phyloP scores from a whole-genome alignment of 2,888 invertebrate species.

The Neoaliturus tenellus region DNA sequence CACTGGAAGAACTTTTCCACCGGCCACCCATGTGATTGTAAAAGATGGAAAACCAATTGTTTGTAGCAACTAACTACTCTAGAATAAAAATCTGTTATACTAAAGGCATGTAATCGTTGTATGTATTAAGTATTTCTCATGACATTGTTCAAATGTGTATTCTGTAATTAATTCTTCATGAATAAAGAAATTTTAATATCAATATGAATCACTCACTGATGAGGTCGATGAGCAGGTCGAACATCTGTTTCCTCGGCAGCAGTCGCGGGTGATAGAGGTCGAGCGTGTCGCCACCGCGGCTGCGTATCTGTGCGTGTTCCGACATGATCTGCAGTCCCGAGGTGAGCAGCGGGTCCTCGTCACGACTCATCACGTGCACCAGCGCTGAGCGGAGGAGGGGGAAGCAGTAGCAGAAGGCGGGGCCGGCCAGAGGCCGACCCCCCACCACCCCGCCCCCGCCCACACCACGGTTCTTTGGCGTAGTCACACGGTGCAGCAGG shows the following conservation, averaged over 20 bases:
- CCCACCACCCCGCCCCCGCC: conserved; percentile 23
- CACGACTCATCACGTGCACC: conserved; percentile 71
- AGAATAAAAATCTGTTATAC: too few relatives aligned
- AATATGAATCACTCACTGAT: conserved; percentile 84
- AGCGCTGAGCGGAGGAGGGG: conserved; percentile 83
- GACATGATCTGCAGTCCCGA: conserved; percentile 81
- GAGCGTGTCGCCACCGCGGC: conserved; percentile 69
- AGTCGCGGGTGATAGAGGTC: conserved; percentile 84
- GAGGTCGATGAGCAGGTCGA: conserved; percentile 85
- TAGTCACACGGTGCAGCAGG: conserved; percentile 44
- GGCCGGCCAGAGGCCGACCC: conserved; percentile 77
- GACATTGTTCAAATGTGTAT: too few relatives aligned
- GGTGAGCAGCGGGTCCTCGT: conserved; percentile 76
- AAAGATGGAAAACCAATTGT: too few relatives aligned
- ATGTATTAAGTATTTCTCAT: too few relatives aligned
- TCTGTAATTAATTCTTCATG: too few relatives aligned
- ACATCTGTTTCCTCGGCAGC: conserved; percentile 89
- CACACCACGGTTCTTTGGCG: conserved; percentile 43
- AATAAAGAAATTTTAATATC: too few relatives aligned
- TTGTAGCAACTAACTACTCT: too few relatives aligned
- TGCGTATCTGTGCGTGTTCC: conserved; percentile 82
- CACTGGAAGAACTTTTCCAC: too few relatives aligned
- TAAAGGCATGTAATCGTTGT: too few relatives aligned
- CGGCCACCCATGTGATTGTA: too few relatives aligned
- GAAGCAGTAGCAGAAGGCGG: conserved; percentile 90